Conservation (phyloP, 2,888 invertebrate genomes). For the Stramonita haemastoma region DNA sequence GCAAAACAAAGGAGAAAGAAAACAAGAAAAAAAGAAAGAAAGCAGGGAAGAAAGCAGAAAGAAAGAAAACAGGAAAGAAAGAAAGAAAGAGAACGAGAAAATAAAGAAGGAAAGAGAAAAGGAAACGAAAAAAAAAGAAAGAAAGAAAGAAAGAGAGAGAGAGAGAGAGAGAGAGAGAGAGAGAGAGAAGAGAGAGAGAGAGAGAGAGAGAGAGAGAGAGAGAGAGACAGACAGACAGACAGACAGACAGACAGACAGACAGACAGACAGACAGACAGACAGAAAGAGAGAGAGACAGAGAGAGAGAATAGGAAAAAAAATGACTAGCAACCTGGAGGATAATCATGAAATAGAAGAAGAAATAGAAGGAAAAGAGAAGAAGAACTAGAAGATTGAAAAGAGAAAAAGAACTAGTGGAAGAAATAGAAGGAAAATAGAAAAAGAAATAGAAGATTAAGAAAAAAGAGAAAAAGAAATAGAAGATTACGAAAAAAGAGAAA, state of each 20-base stretch:
- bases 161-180: constrained; percentile 8
- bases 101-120: background rate
- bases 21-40: background rate
- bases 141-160: background rate
- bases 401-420: background rate
- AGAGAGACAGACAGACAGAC: constrained; percentile 13
- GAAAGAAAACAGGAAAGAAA: background rate
- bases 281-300: background rate
- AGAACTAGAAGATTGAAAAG: background rate
- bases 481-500: background rate
- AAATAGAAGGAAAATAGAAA: background rate
- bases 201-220: background rate
- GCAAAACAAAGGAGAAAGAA: background rate
- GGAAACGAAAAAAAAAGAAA: background rate
- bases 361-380: background rate
- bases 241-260: background rate
- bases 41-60: background rate
- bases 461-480: background rate
- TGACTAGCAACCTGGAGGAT: background rate
- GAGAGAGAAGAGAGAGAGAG: background rate
- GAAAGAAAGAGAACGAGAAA: background rate
- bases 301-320: background rate
- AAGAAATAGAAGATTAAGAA: background rate
- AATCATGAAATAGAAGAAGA: background rate
- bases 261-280: background rate